These are phyloP conservation scores for Xenops minutus DNA, from an alignment of 2,797 vertebrate genomes.

Conservation along the genomic window DNA sequence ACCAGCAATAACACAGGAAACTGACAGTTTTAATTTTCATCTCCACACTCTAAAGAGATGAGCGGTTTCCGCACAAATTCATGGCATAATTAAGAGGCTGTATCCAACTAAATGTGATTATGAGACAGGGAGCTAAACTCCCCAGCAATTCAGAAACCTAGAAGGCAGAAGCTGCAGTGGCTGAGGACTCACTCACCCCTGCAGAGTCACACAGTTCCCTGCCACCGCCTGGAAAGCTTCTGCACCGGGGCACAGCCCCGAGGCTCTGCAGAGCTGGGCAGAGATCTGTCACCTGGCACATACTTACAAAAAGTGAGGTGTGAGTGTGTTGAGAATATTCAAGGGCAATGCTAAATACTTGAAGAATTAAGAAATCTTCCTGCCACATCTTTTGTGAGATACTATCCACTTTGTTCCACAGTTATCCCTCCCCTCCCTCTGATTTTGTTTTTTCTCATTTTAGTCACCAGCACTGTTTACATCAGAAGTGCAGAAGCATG, in stretches of 20 bases:
- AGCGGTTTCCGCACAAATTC: neutral
- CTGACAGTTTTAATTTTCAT: neutral
- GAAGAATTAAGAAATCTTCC: neutral
- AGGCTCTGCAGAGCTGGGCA: neutral
- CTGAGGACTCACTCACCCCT: neutral
- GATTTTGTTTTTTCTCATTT: neutral
- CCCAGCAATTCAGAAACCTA: neutral
- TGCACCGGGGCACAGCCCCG: neutral
- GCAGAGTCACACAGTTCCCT: accelerated
- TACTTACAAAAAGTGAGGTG: neutral
- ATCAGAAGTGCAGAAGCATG: neutral
- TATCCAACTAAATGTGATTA: neutral
- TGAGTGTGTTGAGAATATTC: neutral
- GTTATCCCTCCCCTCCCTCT: neutral
- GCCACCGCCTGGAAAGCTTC: neutral
- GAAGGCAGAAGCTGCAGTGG: neutral
- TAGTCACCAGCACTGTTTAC: neutral
- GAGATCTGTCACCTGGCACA: neutral
- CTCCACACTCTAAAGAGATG: neutral
- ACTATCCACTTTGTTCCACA: neutral
- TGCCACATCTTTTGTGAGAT: neutral
- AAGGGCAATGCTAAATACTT: neutral
- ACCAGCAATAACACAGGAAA: neutral
- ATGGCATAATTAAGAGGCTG: neutral
- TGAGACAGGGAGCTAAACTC: neutral